Percentiles rank a stretch among this genome's conserved stretches.
These are phyloP conservation scores for Drosophila fungiperda DNA, from an alignment of 2,888 invertebrate species.

Conservation along the genomic window DNA sequence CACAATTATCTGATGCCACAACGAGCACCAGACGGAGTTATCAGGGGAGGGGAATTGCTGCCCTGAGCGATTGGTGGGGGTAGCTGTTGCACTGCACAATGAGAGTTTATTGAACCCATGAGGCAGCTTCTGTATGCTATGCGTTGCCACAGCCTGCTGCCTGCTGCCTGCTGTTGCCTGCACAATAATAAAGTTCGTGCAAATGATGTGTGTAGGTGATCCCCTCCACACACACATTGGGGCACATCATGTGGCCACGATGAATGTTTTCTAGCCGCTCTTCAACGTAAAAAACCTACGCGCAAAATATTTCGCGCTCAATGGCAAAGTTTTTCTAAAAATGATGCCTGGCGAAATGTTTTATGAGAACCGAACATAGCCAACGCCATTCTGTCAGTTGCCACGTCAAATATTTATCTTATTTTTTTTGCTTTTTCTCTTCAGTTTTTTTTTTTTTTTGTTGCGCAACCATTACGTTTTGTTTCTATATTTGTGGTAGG, in stretches of 20 bases:
- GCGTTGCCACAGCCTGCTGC: slow-evolving; percentile 12
- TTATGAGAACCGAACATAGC: slow-evolving; percentile 4
- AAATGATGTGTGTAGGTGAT: slow-evolving; percentile 53
- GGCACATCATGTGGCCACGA: slow-evolving; percentile 33
- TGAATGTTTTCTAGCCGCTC: slow-evolving; percentile 48
- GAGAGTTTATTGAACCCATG: slow-evolving; percentile 70
- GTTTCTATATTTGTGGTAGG: slow-evolving; percentile 51
- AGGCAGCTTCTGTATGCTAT: slow-evolving; percentile 16
- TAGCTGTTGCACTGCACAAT: slow-evolving; percentile 26
- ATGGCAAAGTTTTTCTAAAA: slow-evolving; percentile 61
- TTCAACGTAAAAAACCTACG: slow-evolving; percentile 53
- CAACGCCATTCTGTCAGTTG: slow-evolving; percentile 20
- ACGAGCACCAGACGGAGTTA: slow-evolving; percentile 38
- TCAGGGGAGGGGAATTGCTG: neutral
- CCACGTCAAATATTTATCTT: slow-evolving; percentile 18
- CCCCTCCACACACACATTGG: neutral
- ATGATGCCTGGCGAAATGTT: slow-evolving; percentile 38
- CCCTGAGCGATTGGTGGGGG: neutral
- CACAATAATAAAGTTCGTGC: slow-evolving; percentile 45
- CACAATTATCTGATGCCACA: slow-evolving; percentile 73
- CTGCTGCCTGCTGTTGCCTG: slow-evolving; percentile 11
- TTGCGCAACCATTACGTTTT: slow-evolving; percentile 39
- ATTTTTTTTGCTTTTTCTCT: slow-evolving; percentile 14
- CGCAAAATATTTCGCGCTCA: slow-evolving; percentile 43
- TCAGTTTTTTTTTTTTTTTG: slow-evolving; percentile 14